Evolutionary conservation across 2,797 vertebrate genomes (phyloP).

Genomic region (Syndactyla subalaris): DNA sequence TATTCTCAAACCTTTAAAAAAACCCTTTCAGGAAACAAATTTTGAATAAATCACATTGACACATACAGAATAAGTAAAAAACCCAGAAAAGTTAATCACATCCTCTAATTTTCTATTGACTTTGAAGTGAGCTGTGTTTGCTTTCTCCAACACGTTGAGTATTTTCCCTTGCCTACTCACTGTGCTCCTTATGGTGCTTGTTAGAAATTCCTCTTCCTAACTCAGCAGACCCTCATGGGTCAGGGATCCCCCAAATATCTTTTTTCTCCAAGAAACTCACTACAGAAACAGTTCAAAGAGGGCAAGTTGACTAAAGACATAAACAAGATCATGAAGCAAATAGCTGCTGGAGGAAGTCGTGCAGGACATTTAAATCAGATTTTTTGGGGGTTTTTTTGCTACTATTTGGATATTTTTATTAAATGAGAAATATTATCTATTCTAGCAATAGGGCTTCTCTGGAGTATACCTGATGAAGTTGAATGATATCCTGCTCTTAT

Average conservation of each 20-base stretch:
- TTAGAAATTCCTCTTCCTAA: not conserved
- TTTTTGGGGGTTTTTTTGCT: too few relatives aligned
- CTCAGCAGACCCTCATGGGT: not conserved
- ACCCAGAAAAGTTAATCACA: not conserved
- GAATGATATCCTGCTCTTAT: not conserved
- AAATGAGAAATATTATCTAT: not conserved
- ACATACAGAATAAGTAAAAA: not conserved
- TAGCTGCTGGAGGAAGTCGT: not conserved
- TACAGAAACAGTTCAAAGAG: not conserved
- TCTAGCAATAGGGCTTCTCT: not conserved
- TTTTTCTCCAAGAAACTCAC: not conserved
- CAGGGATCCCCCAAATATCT: rapidly evolving
- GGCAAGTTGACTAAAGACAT: not conserved
- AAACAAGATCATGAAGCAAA: not conserved
- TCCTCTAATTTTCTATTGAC: not conserved
- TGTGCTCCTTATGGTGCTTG: not conserved
- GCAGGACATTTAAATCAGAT: not conserved
- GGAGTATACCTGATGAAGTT: not conserved
- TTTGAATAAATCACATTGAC: not conserved
- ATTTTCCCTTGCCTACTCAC: not conserved
- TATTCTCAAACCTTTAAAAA: not conserved
- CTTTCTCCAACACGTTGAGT: not conserved
- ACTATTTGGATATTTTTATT: not conserved
- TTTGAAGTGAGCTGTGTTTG: not conserved
- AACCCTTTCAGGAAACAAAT: not conserved